Conservation (phyloP, 92 coral and sea anemone genomes). For the Porites evermanni region DNA sequence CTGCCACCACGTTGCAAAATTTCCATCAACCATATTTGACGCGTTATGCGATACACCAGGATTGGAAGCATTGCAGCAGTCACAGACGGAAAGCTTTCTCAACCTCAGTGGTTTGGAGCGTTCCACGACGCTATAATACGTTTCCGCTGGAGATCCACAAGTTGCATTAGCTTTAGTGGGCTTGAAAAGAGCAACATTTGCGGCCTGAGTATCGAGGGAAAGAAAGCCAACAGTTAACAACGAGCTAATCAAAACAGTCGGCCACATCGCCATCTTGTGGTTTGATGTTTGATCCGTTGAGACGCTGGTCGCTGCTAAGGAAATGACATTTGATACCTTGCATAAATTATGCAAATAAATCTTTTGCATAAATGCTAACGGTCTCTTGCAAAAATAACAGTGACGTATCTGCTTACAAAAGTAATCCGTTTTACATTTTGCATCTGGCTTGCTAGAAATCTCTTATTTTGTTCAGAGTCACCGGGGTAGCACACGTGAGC, state of each 20-base stretch:
- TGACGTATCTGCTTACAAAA: too few species aligned
- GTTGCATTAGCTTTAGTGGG: constrained; percentile 70
- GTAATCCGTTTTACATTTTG: too few species aligned
- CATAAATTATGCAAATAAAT: constrained; percentile 69
- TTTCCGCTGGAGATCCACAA: constrained; percentile 80
- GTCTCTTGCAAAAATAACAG: background rate
- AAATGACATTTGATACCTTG: constrained; percentile 76
- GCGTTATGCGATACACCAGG: constrained; percentile 77
- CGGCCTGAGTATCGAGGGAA: constrained; percentile 52
- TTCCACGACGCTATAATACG: constrained; percentile 61
- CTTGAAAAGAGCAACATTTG: constrained; percentile 81
- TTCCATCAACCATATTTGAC: constrained; percentile 81
- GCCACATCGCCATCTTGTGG: constrained; percentile 70
- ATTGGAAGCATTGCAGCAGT: constrained; percentile 72
- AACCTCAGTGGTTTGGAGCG: constrained; percentile 29
- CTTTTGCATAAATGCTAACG: constrained; percentile 28
- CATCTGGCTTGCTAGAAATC: too few species aligned
- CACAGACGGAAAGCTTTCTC: constrained; percentile 50
- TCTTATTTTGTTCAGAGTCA: too few species aligned
- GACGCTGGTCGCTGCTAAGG: constrained; percentile 82
- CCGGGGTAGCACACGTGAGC: too few species aligned
- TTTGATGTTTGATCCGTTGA: constrained; percentile 58
- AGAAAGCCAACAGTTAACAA: constrained; percentile 36
- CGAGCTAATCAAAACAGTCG: constrained; percentile 29
- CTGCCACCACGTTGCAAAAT: constrained; percentile 83